phyloP scores from a whole-genome alignment of 2,113 vertebrate species.

The Andinoacara biseriatus region DNA sequence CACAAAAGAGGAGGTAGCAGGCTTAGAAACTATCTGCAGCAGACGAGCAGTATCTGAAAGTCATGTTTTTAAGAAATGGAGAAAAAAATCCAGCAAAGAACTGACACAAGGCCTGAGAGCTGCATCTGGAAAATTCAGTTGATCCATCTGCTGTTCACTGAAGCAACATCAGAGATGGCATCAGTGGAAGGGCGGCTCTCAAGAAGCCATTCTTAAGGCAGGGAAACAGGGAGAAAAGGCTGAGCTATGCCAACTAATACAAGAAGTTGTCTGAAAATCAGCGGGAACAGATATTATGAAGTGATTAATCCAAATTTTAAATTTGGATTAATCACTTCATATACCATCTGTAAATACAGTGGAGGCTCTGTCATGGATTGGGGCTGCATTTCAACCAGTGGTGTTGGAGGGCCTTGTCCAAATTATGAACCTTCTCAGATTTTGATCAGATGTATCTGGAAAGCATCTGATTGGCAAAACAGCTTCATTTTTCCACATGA shows the following conservation, averaged over 20 bases:
- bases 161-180: background rate
- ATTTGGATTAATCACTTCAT: background rate
- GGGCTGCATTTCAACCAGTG: too few relatives aligned
- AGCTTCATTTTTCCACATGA: background rate
- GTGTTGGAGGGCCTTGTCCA: too few relatives aligned
- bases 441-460: background rate
- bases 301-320: background rate
- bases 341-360: too few relatives aligned
- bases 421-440: too few relatives aligned
- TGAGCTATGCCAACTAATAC: background rate
- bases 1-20: background rate
- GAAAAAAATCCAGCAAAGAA: accelerated
- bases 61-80: background rate
- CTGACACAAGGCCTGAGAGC: background rate
- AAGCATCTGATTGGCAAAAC: background rate
- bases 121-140: background rate
- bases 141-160: background rate
- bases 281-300: background rate
- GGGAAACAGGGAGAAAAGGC: background rate
- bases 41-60: background rate
- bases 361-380: too few relatives aligned
- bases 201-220: background rate
- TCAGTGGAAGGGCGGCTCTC: background rate
- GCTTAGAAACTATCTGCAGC: background rate
- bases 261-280: background rate